Evolutionary conservation across 2,888 invertebrate species (phyloP).

Genomic region (Athalia circularis): DNA sequence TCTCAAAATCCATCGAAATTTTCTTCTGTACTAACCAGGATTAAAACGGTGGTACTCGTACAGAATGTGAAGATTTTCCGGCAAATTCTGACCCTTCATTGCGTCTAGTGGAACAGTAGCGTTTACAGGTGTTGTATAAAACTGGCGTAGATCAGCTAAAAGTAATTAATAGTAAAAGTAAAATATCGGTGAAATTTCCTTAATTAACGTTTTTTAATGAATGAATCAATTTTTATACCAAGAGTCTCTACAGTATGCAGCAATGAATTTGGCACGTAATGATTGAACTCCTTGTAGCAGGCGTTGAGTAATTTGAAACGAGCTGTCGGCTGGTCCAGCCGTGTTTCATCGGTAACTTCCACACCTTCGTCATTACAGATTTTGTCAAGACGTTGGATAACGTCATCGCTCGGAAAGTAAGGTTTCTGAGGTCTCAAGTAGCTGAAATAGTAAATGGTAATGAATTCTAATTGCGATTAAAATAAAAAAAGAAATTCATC

Average conservation of each 20-base stretch:
- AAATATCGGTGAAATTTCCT: background rate
- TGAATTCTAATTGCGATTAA: background rate
- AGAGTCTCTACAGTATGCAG: slow-evolving; percentile 85
- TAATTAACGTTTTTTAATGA: background rate
- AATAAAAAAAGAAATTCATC: background rate
- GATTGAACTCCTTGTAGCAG: slow-evolving; percentile 83
- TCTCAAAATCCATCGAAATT: background rate
- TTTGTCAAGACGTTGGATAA: slow-evolving; percentile 77
- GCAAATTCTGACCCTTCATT: slow-evolving; percentile 83
- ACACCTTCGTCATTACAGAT: slow-evolving; percentile 79
- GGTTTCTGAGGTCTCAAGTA: slow-evolving; percentile 85
- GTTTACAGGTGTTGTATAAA: slow-evolving; percentile 84
- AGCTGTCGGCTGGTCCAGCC: slow-evolving; percentile 74
- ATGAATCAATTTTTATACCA: slow-evolving; percentile 74
- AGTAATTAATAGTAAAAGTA: slow-evolving; percentile 56
- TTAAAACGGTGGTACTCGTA: slow-evolving; percentile 88
- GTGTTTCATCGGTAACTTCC: slow-evolving; percentile 69
- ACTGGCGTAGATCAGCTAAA: slow-evolving; percentile 81
- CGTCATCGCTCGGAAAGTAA: slow-evolving; percentile 84
- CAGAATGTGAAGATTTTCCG: slow-evolving; percentile 91
- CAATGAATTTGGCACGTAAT: slow-evolving; percentile 88
- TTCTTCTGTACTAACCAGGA: slow-evolving; percentile 78
- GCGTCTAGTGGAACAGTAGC: slow-evolving; percentile 85
- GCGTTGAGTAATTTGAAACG: slow-evolving; percentile 84
- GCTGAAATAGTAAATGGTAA: slow-evolving; percentile 74